Base-by-base conservation (phyloP, 1,140 invertebrate species). In the Oppia nitens region DNA sequence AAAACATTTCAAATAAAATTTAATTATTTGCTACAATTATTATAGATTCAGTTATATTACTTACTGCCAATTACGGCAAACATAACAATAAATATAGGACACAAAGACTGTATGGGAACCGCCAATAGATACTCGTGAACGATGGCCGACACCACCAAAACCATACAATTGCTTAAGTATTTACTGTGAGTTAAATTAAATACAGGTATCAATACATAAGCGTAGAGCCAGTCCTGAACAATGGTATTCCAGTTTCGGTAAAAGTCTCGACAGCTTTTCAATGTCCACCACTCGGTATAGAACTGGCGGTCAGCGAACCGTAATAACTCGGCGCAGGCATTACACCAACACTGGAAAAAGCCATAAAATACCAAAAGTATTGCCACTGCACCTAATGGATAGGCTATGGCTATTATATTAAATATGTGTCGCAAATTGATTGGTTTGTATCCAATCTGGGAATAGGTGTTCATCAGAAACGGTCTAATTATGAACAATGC, bases 241-340 rank as follows among this genome's bases (percentile, higher is more conserved):
- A 95, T 81, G 14, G 87, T 77, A 69, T 97, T 97, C 92, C 93
- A 97, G 6, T 83, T 86, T 20, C 89, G 78, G 68, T 91, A 96
- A 68, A 84, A 98, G 3, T 74, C 76, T 0, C 79, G 78, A 68
- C 84, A 94, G 1, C 80, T 81, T 1, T 80, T 81, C 4, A 81
- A 81, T 51, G 87, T 93, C 93, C 93, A 97, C 93, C 92, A 97
- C 66, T 94, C 89, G 73, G 80, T 81, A 66, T 90, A 89, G 71
- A 88, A 90, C 64, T 81, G 75, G 59, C 87, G 74, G 70, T 94
- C 90, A 3, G 81, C 85, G 72, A 95, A 95, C 51, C 75, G 76
- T 12, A 92, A 65, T 70, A 93, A 77, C 72, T 95, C 90, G 2
- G 87, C 85, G 66, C 82, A 85, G 9, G 83, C 83, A 73, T 94